Base-by-base conservation (phyloP, 53 echinoderm and acorn worm genomes). In the Glandiceps talaboti region DNA sequence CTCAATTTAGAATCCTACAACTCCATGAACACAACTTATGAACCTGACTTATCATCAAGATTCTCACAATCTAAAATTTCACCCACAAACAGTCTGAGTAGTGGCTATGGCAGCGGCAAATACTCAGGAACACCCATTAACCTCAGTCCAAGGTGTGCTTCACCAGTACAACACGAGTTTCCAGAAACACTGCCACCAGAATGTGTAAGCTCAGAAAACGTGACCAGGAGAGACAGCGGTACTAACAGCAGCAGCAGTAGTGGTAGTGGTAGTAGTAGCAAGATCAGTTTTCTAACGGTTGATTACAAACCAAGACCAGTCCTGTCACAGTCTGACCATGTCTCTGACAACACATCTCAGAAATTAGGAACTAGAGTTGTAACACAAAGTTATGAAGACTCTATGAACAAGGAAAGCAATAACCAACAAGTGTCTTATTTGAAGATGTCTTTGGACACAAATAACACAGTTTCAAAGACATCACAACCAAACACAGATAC, bases 101-200 rank as follows among this genome's bases (percentile, higher is more conserved):
- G 91, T 81, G 97, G 93, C 12, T 97, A 97, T 82, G 90, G 90
- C 25, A 97, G 97, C 80, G 97, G 97, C 32, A 83, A 91, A 77
- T 88, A 89, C 33, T 93, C 90, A 26, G 90, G 91, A 77, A 97
- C 92, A 81, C 97, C 97, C 0, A 86, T 88, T 27, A 92, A 88
- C 76, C 75, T 93, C 30, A 97, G 97, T 83, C 97, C 97, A 14
- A 82, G 91, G 30, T 90, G 97, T 77, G 85, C 85, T 72, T 97
- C 97, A 1, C 92, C 96, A 6, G 79, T 78, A 6, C 64, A 45
- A 12, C 64, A 45, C 64, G 64, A 45, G 20, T 45, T 45, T 45
- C 64, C 64, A 45, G 64, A 45, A 12, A 45, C 20, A 20, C 6
- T 12, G 20, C 6, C 6, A 45, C 6, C 6, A 20, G 64, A 45